These are phyloP conservation scores for Grammomys surdaster DNA, from an alignment of 2,113 vertebrate genomes.

Conservation along the genomic window DNA sequence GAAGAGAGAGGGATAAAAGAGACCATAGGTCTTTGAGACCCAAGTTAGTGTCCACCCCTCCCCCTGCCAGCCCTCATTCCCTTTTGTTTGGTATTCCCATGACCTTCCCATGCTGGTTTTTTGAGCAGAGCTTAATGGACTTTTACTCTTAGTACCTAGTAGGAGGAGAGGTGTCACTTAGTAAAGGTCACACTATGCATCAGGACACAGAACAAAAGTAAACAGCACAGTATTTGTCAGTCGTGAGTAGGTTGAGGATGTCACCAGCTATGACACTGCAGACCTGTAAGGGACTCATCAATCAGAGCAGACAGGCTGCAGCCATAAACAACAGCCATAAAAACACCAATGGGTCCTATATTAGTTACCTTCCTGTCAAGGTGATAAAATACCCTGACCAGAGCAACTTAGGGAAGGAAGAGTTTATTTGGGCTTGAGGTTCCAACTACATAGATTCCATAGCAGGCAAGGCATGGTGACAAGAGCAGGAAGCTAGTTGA, in stretches of 20 bases:
- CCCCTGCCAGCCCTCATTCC: too few species aligned
- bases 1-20: too few species aligned
- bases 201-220: background rate
- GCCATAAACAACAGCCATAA: background rate
- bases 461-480: fast-evolving
- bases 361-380: background rate
- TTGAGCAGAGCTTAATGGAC: background rate
- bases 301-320: background rate
- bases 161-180: background rate
- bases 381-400: background rate
- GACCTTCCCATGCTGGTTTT: background rate
- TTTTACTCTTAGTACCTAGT: background rate
- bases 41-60: too few species aligned
- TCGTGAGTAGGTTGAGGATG: background rate
- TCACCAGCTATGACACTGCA: background rate
- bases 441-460: background rate
- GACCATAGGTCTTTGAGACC: background rate
- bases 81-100: background rate
- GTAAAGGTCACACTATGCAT: background rate
- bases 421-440: background rate
- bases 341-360: background rate
- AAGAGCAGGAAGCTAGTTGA: too few species aligned
- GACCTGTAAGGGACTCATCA: background rate
- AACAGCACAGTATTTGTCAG: background rate
- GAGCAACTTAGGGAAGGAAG: background rate